Conservation (phyloP, 2,113 vertebrate species). For the Scomber japonicus region DNA sequence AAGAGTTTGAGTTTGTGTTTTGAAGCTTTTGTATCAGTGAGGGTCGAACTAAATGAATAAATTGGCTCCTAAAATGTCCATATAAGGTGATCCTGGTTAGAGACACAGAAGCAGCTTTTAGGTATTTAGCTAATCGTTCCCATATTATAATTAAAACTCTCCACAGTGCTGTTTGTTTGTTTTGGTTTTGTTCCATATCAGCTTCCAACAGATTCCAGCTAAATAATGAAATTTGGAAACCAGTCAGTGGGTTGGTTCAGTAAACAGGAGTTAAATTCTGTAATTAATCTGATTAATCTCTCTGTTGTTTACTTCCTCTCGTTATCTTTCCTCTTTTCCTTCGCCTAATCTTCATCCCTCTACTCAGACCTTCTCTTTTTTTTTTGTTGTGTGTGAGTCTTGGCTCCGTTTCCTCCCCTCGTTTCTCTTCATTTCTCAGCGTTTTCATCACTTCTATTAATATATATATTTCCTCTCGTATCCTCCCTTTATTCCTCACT, state of each 20-base stretch:
- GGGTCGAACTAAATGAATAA: too few relatives aligned
- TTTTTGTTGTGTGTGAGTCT: too few relatives aligned
- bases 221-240: conserved; percentile 8
- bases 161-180: background rate
- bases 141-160: background rate
- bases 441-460: background rate
- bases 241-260: conserved; percentile 1
- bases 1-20: too few relatives aligned
- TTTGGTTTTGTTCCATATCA: conserved; percentile 1
- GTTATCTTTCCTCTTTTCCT: too few relatives aligned
- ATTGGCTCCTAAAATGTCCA: too few relatives aligned
- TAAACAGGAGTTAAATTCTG: conserved; percentile 21
- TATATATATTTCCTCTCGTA: background rate
- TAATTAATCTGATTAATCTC: conserved; percentile 6
- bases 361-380: background rate
- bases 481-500: too few relatives aligned
- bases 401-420: background rate
- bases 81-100: too few relatives aligned
- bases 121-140: background rate
- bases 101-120: too few relatives aligned
- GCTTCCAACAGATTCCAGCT: conserved; percentile 1
- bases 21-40: too few relatives aligned
- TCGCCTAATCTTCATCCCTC: too few relatives aligned
- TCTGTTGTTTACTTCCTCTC: too few relatives aligned
- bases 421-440: background rate